Evolutionary conservation across 1,140 invertebrate species (phyloP), one percentile per base, ranked within the genome.

Genomic region (Drosophila kohkoa): DNA sequence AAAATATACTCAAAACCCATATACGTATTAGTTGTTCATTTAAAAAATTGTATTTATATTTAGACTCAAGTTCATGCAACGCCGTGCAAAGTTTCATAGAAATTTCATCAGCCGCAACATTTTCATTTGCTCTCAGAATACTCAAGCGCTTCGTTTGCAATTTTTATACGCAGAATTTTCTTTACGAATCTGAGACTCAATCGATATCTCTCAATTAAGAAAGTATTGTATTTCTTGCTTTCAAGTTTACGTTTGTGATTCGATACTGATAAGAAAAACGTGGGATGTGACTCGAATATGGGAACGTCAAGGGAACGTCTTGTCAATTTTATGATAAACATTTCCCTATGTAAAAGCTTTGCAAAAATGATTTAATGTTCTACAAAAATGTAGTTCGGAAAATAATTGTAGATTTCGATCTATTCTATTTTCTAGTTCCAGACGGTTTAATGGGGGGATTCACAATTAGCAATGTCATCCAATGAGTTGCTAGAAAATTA

Each of bases 71-170:
- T 70, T 79, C 43, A 69, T n/a, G 32, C 43, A 41, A 13, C 20
- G 30, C 2, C 43, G 7, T 46, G 67, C 46, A 82, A 79, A 57
- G 49, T 64, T 79, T 64, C 28, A 30, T 25, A 60, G 20, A 60
- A 52, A 86, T 86, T 86, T 87, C 82, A 79, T 86, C 82, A 86
- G 82, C 76, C 46, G 66, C 62, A 71, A 30, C 8, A 15, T 8
- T 46, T 30, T 46, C 2, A 45, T 28, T 48, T 32, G 10, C 25
- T 5, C 4, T 7, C 16, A 15, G 32, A 43, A 57, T 15, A 32
- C 13, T 20, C 16, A 13, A 35, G 5, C 5, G 7, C 6, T 28
- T 38, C 38, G 13, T 54, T 41, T 55, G 80, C 71, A 75, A 75
- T 66, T 58, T 28, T 35, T 58, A n/a, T 43, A 49, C 6, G 15